These are phyloP conservation scores for Fragum sueziense DNA, from an alignment of 2,888 invertebrate genomes.

Conservation along the genomic window DNA sequence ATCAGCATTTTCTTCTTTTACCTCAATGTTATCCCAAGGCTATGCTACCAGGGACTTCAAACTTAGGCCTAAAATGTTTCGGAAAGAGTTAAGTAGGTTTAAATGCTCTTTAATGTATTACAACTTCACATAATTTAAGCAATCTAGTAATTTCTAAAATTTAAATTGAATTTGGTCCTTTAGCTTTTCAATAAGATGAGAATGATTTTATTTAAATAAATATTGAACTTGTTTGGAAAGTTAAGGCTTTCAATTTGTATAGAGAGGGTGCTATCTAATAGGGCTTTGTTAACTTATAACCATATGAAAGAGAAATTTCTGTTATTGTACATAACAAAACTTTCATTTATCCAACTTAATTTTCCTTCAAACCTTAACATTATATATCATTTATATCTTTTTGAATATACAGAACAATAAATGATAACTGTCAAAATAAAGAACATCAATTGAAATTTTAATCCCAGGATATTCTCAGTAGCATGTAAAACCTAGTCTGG, in stretches of 20 bases:
- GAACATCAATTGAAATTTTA: no score
- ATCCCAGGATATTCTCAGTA: no score
- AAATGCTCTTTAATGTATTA: background rate
- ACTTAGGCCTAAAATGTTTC: background rate
- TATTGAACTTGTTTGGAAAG: slow-evolving; percentile 8
- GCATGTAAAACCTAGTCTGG: no score
- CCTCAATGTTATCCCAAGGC: background rate
- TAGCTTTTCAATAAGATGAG: background rate
- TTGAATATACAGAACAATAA: no score
- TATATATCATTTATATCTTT: no score
- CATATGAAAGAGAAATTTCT: no score
- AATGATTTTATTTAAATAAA: slow-evolving; percentile 21
- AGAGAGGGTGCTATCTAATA: background rate
- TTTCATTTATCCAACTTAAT: no score
- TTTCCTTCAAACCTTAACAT: no score
- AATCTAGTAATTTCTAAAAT: background rate
- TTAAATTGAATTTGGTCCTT: background rate
- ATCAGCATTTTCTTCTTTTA: no score
- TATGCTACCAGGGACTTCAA: background rate
- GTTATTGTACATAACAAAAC: no score
- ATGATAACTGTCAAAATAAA: no score
- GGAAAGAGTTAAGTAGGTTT: no score
- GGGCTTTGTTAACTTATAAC: background rate
- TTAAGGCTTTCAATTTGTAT: slow-evolving; percentile 11
- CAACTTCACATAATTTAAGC: background rate